Conservation (phyloP, 2,888 invertebrate genomes). For the Catocala nupta region DNA sequence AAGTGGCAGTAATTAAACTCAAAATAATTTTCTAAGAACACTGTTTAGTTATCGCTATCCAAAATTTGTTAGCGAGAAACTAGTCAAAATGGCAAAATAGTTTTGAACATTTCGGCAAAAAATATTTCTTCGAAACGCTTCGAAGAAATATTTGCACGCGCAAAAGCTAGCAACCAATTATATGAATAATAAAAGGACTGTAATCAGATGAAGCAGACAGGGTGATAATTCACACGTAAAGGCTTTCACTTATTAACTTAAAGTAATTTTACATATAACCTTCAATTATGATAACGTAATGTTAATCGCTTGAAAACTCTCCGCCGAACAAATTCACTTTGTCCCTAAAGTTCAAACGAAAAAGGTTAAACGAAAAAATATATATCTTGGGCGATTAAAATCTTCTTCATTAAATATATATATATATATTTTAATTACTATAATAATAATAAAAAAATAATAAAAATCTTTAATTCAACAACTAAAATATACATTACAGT, state of each 20-base stretch:
- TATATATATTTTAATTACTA: too few species aligned
- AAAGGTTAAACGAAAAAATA: slow-evolving; percentile 27
- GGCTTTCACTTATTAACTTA: slow-evolving; percentile 33
- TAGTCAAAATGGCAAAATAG: too few species aligned
- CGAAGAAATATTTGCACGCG: too few species aligned
- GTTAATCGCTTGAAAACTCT: slow-evolving; percentile 39
- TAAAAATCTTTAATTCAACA: too few species aligned
- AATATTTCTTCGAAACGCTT: background rate
- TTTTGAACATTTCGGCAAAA: background rate
- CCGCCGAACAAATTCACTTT: slow-evolving; percentile 26
- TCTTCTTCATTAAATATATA: too few species aligned
- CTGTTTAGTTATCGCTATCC: too few species aligned
- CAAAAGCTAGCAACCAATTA: slow-evolving; percentile 13
- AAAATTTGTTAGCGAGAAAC: too few species aligned
- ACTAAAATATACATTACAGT: too few species aligned
- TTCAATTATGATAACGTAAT: slow-evolving; percentile 47
- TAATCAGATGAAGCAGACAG: slow-evolving; percentile 31
- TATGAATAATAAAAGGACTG: slow-evolving; percentile 19
- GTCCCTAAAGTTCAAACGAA: slow-evolving; percentile 31
- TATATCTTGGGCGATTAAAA: background rate
- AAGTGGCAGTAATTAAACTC: too few species aligned
- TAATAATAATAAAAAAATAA: too few species aligned
- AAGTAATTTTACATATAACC: slow-evolving; percentile 34
- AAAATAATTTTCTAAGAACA: too few species aligned
- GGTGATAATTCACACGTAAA: slow-evolving; percentile 24